Percentiles rank a stretch among this genome's conserved stretches.
Conservation (phyloP, 1,140 invertebrate genomes). For the Daktulosphaira vitifoliae region DNA sequence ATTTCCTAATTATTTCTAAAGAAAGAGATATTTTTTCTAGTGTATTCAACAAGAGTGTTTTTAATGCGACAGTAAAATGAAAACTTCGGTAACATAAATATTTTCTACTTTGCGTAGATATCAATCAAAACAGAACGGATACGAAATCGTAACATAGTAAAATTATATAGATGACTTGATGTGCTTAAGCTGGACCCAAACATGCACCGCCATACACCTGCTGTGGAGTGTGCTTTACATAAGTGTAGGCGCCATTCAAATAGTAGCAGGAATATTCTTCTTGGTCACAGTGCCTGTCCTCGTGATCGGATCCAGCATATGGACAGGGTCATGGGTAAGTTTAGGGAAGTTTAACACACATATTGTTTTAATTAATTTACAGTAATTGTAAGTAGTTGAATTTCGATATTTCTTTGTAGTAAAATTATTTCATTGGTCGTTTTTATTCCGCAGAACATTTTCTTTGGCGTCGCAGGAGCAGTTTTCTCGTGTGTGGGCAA, state of each 20-base stretch:
- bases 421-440: too few species aligned
- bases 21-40: too few species aligned
- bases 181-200: constrained; percentile 41
- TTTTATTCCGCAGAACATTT: constrained; percentile 43
- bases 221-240: constrained; percentile 46
- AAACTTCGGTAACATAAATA: too few species aligned
- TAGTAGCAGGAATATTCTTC: constrained; percentile 47
- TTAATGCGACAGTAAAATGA: too few species aligned
- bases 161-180: constrained; percentile 36
- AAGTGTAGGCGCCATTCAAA: constrained; percentile 44
- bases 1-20: too few species aligned
- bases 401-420: too few species aligned
- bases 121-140: not conserved
- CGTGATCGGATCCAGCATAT: constrained; percentile 44
- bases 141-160: constrained; percentile 21
- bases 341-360: not conserved
- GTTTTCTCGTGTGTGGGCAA: constrained; percentile 44
- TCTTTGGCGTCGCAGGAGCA: constrained; percentile 44
- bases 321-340: constrained; percentile 47
- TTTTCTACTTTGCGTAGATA: too few species aligned
- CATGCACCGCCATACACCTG: constrained; percentile 45
- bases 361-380: too few species aligned
- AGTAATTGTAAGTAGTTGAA: too few species aligned
- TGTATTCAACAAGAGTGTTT: too few species aligned
- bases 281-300: constrained; percentile 45